phyloP scores from a whole-genome alignment of 2,797 vertebrate genomes.

The Coluber constrictor region DNA sequence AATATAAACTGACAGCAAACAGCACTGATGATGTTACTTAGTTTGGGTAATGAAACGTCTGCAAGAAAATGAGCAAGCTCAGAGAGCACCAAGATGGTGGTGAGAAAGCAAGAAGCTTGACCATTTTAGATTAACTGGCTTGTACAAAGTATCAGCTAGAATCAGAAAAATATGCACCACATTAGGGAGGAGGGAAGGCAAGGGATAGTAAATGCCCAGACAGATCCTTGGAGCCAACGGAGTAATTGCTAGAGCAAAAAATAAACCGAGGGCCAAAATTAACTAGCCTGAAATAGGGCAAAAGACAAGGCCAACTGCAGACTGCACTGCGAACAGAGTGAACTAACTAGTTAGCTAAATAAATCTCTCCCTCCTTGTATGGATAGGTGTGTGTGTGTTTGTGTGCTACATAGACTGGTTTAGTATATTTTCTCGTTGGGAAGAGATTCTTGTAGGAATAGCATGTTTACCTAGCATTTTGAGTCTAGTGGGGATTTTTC shows the following conservation, averaged over 20 bases:
- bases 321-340: neutral
- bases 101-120: too few species aligned
- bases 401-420: neutral
- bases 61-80: too few species aligned
- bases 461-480: neutral
- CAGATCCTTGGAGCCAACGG: neutral
- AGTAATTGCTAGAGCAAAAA: constrained; percentile 33
- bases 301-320: constrained; percentile 31
- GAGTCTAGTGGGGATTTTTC: neutral
- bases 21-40: too few species aligned
- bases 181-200: neutral
- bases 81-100: too few species aligned
- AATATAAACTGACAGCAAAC: too few species aligned
- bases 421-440: neutral
- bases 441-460: neutral
- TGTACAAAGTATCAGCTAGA: neutral
- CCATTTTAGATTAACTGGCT: too few species aligned
- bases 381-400: neutral
- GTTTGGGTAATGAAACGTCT: too few species aligned
- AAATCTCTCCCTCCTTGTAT: neutral
- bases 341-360: neutral
- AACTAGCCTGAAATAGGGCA: constrained; percentile 53
- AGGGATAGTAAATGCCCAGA: neutral
- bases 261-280: constrained; percentile 34
- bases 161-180: neutral